Evolutionary conservation across 2,888 invertebrate species (phyloP), one percentile per base, ranked within the genome.

Genomic region (Cactoblastis cactorum): DNA sequence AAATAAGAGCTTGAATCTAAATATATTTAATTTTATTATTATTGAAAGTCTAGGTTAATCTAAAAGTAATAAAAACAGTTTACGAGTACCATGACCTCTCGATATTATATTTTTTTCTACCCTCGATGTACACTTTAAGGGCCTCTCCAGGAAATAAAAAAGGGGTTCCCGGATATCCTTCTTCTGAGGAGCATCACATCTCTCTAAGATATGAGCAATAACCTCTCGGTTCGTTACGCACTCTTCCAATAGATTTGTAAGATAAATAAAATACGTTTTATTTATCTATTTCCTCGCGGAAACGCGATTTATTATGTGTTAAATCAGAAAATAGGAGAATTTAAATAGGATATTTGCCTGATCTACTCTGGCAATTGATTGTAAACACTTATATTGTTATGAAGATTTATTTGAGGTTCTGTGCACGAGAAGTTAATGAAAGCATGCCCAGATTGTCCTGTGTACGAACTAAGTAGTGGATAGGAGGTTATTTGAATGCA

Each of bases 201-300:
- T 35, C 34, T 18, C 1, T 19, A 11, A 19, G 19, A 38, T 37
- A 37, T 38, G 18, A 18, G 17, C 17, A 41, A 41, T 45, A 48
- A 34, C 49, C 37, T 51, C n/a, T 49, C 34, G 41, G 33, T 35
- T 45, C 47, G 34, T 52, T 52, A 50, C 22, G 11, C 50, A 52
- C 41, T 50, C 50, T 37, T 45, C 45, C 34, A 9, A 38, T 38
- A 38, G 38, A 38, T 19, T 19, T 38, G 14, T 8, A 5, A 1
- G 15, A 38, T 38, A 38, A 38, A 38, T n/a, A n/a, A n/a, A n/a
- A 38, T 37, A 38, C 11, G 18, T 38, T 38, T 38, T 14, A 6
- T 14, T 14, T 35, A 50, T n/a, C 45, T 33, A 24, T 35, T 35
- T 35, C 1, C 15, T 6, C 14, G 14, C 14, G 14, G 3, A 3